Percentiles rank a stretch among this genome's conserved stretches.
phyloP scores from a whole-genome alignment of 2,113 vertebrate species.

The Candoia aspera region DNA sequence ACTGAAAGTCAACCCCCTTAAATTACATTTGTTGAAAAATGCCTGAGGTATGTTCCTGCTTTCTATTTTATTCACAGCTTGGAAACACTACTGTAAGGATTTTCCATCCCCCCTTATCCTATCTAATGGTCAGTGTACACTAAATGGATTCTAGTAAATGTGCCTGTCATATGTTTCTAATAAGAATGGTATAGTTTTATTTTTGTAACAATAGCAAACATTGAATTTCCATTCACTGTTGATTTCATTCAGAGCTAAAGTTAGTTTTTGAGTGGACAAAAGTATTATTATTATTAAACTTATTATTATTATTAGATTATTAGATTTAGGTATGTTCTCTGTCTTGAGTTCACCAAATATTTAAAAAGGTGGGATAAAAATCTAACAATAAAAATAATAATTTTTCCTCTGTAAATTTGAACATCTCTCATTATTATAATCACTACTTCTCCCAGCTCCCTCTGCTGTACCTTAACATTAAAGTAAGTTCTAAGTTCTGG shows the following conservation, averaged over 20 bases:
- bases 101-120: slow-evolving; percentile 52
- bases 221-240: neutral
- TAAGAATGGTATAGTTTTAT: slow-evolving; percentile 27
- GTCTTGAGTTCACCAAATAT: too few species aligned
- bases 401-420: too few species aligned
- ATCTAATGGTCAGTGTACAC: slow-evolving; percentile 54
- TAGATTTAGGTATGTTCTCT: neutral
- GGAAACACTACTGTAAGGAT: slow-evolving; percentile 66
- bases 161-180: slow-evolving; percentile 46
- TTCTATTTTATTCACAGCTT: slow-evolving; percentile 67
- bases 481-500: neutral
- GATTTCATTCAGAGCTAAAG: neutral
- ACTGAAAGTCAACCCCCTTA: slow-evolving; percentile 66
- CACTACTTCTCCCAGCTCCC: too few species aligned
- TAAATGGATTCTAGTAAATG: slow-evolving; percentile 55
- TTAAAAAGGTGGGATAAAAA: too few species aligned
- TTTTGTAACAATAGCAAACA: slow-evolving; percentile 22
- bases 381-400: too few species aligned
- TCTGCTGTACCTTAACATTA: neutral
- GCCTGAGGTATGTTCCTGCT: slow-evolving; percentile 64
- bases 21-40: slow-evolving; percentile 74
- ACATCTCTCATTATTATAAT: neutral
- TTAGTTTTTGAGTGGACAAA: neutral
- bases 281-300: neutral
- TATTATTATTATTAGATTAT: neutral